Evolutionary conservation across 2,113 vertebrate genomes (phyloP), one percentile per base, ranked within the genome.

Genomic region (Pterocles burchelli): DNA sequence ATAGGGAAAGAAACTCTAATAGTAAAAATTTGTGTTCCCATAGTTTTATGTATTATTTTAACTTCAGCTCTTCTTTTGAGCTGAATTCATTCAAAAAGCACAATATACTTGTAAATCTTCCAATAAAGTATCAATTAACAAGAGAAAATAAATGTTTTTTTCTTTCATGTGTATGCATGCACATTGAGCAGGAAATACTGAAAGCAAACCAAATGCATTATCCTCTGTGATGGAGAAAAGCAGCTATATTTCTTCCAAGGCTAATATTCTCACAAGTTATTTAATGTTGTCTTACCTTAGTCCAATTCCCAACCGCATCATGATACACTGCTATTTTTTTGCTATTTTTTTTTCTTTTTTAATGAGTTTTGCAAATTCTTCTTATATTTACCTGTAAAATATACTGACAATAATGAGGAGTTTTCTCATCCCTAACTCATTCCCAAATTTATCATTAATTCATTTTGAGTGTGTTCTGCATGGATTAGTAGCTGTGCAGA

Each of bases 1-100:
- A 38, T 28, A 54, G 13, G 13, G 41, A 63, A 77, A 66, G 19
- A 55, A 66, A 77, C 20, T 85, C 33, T 88, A 68, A 54, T 65
- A 90, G 86, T 76, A 72, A 93, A 90, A 80, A 29, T 48, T 16
- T 26, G 13, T 13, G 3, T 84, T 91, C 73, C 43, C 55, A 77
- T 88, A 77, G 29, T 71, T 90, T 75, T 95, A 51, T 86, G 15
- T 48, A 25, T 86, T 79, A 49, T 84, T 93, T 95, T 71, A 78
- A 63, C 34, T 78, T 95, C 48, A 16, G 48, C 22, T 87, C 76
- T 89, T 63, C n/a, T 85, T 73, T 90, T 52, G 36, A 63, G 14
- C 45, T 55, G 28, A 93, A 81, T 87, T 81, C 4, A 67, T 92
- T 90, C 33, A 65, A 77, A 77, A 80, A 84, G 21, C 34, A 75